Conservation (phyloP, 2,113 vertebrate genomes). For the Nycticryphes semicollaris region DNA sequence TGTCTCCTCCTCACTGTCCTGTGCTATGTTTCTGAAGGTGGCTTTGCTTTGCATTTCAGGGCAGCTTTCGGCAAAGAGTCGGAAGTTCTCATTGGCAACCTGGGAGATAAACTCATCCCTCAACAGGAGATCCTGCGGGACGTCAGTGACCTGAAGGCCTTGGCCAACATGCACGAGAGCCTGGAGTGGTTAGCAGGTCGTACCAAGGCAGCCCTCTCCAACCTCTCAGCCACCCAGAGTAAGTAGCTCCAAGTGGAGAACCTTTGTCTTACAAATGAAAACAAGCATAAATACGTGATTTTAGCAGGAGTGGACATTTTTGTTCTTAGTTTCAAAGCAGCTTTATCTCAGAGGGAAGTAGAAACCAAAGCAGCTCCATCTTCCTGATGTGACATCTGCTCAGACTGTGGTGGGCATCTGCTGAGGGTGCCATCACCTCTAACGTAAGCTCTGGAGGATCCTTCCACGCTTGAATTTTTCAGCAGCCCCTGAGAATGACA, state of each 20-base stretch:
- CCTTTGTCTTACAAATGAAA: not conserved
- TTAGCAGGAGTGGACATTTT: not conserved
- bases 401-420: not conserved
- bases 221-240: conserved; percentile 83
- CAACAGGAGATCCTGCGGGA: conserved; percentile 93
- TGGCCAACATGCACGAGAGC: conserved; percentile 98
- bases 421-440: not conserved
- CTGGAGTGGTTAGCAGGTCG: conserved; percentile 93
- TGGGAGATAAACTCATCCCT: conserved; percentile 96
- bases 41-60: conserved; percentile 70
- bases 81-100: conserved; percentile 94
- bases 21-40: not conserved
- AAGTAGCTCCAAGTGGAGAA: conserved; percentile 45
- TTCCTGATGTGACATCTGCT: not conserved
- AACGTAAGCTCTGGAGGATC: not conserved
- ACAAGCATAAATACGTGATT: rapidly evolving
- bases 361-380: not conserved
- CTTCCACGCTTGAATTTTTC: not conserved
- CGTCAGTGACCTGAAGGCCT: conserved; percentile 94
- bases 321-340: not conserved
- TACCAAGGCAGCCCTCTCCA: conserved; percentile 85
- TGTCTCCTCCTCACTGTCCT: not conserved
- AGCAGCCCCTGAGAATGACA: not conserved
- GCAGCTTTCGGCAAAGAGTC: conserved; percentile 96
- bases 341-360: not conserved